Evolutionary conservation across 2,113 vertebrate species (phyloP).

Genomic region (Boulengeromyrus knoepffleri): DNA sequence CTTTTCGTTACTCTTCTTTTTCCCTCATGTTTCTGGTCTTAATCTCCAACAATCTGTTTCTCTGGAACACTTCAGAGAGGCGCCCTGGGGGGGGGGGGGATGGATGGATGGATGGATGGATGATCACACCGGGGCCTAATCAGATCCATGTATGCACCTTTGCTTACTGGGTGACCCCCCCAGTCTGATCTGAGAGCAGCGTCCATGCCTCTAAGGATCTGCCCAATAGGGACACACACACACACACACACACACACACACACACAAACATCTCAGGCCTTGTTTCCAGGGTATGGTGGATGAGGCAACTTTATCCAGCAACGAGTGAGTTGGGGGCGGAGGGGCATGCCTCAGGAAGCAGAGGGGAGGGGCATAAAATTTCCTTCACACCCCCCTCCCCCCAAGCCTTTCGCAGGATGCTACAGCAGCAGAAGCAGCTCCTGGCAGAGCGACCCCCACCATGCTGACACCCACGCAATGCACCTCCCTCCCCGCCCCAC

Average conservation of each 20-base stretch:
- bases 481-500: not conserved
- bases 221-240: not conserved
- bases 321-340: not conserved
- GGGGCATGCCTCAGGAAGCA: not conserved
- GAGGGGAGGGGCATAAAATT: not conserved
- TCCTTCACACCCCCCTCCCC: not conserved
- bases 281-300: not conserved
- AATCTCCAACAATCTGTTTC: slow-evolving; percentile 57
- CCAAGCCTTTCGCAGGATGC: not conserved
- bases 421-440: not conserved
- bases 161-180: not conserved
- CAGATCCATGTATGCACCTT: slow-evolving; percentile 31
- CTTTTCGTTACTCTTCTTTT: not conserved
- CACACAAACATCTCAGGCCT: not conserved
- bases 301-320: not conserved
- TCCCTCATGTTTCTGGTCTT: slow-evolving; percentile 39
- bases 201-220: not conserved
- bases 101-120: not conserved
- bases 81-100: not conserved
- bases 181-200: not conserved
- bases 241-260: not conserved
- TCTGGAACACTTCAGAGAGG: slow-evolving; percentile 35
- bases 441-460: not conserved
- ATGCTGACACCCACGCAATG: not conserved
- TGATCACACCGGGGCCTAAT: slow-evolving; percentile 47